Conservation (phyloP, 2,797 vertebrate genomes). For the Gallinago solitaria region DNA sequence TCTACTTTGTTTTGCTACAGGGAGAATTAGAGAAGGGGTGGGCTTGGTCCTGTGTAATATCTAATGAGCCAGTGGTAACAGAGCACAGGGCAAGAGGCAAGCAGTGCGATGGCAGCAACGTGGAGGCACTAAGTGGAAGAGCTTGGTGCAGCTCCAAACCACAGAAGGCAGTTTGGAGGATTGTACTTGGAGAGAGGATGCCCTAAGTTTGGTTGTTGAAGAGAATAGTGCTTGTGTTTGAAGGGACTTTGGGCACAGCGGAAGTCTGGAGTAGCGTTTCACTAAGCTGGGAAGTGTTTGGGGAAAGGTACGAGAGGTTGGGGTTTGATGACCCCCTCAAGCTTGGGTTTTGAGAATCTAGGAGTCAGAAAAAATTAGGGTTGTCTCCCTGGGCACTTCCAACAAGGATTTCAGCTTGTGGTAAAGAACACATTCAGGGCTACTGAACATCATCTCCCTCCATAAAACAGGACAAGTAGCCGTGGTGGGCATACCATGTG, state of each 20-base stretch:
- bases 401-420: background rate
- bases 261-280: background rate
- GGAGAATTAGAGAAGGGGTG: background rate
- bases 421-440: background rate
- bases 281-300: background rate
- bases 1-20: constrained; percentile 12
- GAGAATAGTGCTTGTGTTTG: background rate
- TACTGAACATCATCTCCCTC: background rate
- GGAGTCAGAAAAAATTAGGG: background rate
- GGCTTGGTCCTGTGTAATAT: background rate
- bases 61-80: background rate
- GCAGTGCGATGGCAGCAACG: background rate
- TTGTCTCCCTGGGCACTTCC: background rate
- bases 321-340: background rate
- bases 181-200: background rate
- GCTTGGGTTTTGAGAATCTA: background rate
- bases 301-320: background rate
- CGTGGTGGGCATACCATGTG: background rate
- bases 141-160: background rate
- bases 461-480: background rate
- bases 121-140: background rate
- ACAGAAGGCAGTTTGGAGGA: background rate
- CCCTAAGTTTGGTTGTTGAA: background rate
- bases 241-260: background rate
- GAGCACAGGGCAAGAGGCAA: background rate